Evolutionary conservation across 2,888 invertebrate genomes (phyloP).

Genomic region (Penaeus monodon): DNA sequence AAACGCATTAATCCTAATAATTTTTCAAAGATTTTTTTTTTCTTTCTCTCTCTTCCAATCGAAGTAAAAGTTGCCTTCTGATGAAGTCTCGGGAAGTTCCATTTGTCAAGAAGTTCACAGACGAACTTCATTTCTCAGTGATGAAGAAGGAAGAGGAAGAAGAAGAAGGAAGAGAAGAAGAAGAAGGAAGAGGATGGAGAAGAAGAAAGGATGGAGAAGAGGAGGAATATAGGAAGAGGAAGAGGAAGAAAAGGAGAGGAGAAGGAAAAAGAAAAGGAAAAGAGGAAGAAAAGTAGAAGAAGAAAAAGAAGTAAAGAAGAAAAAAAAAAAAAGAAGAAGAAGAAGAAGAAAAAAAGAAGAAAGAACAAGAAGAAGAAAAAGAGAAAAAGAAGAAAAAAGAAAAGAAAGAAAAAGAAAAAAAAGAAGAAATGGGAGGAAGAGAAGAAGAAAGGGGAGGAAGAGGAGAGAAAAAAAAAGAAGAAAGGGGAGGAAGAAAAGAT

Average conservation of each 20-base stretch:
- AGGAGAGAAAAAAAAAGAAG: neutral
- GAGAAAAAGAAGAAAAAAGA: slow-evolving; percentile 11
- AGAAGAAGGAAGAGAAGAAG: neutral
- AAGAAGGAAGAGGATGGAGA: neutral
- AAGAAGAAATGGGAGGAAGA: neutral
- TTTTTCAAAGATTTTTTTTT: too few relatives aligned
- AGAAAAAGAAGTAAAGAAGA: neutral
- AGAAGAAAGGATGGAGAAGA: neutral
- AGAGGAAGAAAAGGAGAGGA: neutral
- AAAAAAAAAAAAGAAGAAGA: neutral
- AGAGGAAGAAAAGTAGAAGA: slow-evolving; percentile 11
- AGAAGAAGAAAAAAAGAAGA: neutral
- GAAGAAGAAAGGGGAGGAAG: neutral
- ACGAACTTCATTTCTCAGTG: neutral
- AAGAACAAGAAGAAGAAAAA: neutral
- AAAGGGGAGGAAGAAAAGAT: neutral
- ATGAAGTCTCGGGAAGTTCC: neutral
- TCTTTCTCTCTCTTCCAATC: slow-evolving; percentile 13
- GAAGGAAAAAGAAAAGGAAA: neutral
- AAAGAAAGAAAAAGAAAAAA: neutral
- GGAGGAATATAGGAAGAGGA: neutral
- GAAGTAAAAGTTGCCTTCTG: neutral
- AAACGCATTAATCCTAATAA: neutral
- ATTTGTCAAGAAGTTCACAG: neutral
- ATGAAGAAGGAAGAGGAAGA: neutral